Percentiles rank a stretch among this genome's conserved stretches.
Evolutionary conservation across 2,888 invertebrate species (phyloP).

Genomic region (Ormyrus nitidulus): DNA sequence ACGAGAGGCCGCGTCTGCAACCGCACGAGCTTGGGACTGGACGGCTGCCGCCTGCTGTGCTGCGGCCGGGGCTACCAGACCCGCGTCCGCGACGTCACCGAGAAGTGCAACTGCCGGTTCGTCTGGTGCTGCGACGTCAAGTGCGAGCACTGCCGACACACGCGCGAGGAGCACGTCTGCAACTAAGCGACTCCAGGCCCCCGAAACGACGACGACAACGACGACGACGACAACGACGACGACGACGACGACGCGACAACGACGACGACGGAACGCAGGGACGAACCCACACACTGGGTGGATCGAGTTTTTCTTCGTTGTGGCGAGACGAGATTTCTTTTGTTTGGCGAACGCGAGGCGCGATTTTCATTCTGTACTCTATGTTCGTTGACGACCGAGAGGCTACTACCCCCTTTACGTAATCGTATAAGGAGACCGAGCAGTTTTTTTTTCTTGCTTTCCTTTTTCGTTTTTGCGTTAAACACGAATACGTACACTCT

Average conservation of each 20-base stretch:
- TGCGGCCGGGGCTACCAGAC: conserved; percentile 94
- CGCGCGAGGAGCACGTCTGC: conserved; percentile 90
- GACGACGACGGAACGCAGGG: no score
- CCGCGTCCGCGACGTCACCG: conserved; percentile 86
- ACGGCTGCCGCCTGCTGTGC: conserved; percentile 91
- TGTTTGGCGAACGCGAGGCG: background rate
- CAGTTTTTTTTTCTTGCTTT: background rate
- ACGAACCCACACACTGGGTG: no score
- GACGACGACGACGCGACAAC: no score
- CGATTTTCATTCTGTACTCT: background rate
- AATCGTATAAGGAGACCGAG: background rate
- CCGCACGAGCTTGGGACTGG: conserved; percentile 88
- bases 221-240: no score
- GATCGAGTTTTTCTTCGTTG: conserved; percentile 15
- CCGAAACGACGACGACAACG: no score
- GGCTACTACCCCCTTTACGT: conserved; percentile 4
- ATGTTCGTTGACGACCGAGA: background rate
- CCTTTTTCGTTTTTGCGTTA: background rate
- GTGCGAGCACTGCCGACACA: conserved; percentile 88
- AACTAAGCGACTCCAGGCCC: conserved; percentile 78
- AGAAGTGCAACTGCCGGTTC: conserved; percentile 92
- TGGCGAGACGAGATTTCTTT: background rate
- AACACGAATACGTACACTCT: background rate
- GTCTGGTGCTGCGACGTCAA: conserved; percentile 94
- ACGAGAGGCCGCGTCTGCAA: conserved; percentile 90